Evolutionary conservation across 2,888 invertebrate species (phyloP), one percentile per base, ranked within the genome.

Genomic region (Nesidiocoris tenuis): DNA sequence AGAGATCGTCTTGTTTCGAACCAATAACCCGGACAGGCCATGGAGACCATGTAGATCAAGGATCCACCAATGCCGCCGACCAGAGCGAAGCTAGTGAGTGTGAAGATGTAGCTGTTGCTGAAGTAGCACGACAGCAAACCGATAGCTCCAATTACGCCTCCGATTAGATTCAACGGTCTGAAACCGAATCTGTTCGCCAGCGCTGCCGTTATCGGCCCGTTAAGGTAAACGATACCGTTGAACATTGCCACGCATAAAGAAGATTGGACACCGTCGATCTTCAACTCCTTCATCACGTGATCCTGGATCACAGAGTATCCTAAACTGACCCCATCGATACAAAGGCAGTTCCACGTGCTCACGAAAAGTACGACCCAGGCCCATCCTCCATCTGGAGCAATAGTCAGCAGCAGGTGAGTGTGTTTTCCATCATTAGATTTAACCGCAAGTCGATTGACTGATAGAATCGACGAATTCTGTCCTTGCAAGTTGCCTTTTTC

Each of bases 311-410:
- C 64, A 0, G 65, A 55, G 25, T 56, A 74, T 9, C 39, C 64
- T 19, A 74, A 59, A 16, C 57, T 57, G n/a, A 74, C 74, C 3
- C 65, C 64, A 23, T 74, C 74, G 19, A 74, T 66, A 23, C 64
- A 66, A 7, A 74, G 57, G 21, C 65, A 56, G 21, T 66, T 55
- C 74, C 64, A 64, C 1, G 65, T 65, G 23, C 65, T 59, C 12
- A 64, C 56, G 16, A 39, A 55, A n/a, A 74, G 19, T 17, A 74
- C 65, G 21, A 74, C 74, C 74, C 74, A 74, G 12, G 39, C 74
- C 74, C 74, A 74, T 24, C 74, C 74, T 1, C 74, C 74, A n/a
- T 74, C 74, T 1, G 74, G 74, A 21, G 64, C 65, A 2, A 74
- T 72, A 2, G 72, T 72, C 1, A 72, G 61, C 22, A 72, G 61